Evolutionary conservation across 2,888 invertebrate genomes (phyloP).

Genomic region (Phalangium opilio): DNA sequence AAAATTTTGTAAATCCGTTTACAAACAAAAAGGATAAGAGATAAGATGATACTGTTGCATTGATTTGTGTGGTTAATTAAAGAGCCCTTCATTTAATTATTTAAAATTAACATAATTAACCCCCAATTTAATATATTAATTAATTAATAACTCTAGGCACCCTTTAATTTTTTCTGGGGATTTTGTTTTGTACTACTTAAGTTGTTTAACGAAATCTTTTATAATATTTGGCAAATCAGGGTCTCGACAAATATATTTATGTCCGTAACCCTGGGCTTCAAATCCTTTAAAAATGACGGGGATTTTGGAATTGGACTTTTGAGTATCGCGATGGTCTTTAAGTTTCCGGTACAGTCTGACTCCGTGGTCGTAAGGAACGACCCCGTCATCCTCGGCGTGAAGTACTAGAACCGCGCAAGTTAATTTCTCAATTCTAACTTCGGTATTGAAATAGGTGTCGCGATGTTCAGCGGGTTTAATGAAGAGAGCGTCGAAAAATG

Average conservation of each 20-base stretch:
- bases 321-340: slow-evolving; percentile 38
- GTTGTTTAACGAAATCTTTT: too few relatives aligned
- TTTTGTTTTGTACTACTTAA: too few relatives aligned
- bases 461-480: slow-evolving; percentile 47
- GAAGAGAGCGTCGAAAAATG: slow-evolving; percentile 64
- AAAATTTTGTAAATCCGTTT: too few relatives aligned
- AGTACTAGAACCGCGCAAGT: slow-evolving; percentile 63
- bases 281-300: too few relatives aligned
- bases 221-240: slow-evolving; percentile 52
- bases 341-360: slow-evolving; percentile 42
- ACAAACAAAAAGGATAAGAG: too few relatives aligned
- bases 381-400: slow-evolving; percentile 76
- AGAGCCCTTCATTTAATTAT: too few relatives aligned
- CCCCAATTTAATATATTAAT: too few relatives aligned
- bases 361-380: slow-evolving; percentile 67
- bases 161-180: too few relatives aligned
- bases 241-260: slow-evolving; percentile 69
- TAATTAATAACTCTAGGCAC: too few relatives aligned
- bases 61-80: too few relatives aligned
- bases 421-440: slow-evolving; percentile 29
- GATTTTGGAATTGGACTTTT: slow-evolving; percentile 48
- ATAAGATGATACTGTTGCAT: too few relatives aligned
- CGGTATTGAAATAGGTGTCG: slow-evolving; percentile 16
- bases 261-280: slow-evolving; percentile 44
- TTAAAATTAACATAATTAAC: too few relatives aligned